Evolutionary conservation across 2,888 invertebrate genomes (phyloP).

Genomic region (Tanytarsus gracilentus): DNA sequence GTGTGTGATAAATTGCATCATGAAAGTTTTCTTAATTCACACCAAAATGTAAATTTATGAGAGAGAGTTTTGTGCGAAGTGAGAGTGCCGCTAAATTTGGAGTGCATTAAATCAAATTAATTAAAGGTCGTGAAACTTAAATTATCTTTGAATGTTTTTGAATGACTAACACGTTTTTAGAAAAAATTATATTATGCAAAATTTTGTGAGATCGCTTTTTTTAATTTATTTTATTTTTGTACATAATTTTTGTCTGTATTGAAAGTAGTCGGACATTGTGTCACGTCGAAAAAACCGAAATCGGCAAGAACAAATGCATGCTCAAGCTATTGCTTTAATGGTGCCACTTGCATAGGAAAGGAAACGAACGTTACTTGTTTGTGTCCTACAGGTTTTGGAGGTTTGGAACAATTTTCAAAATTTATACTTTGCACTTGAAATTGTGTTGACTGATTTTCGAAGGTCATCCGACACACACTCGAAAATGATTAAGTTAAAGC

Average conservation of each 20-base stretch:
- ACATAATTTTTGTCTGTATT: slow-evolving; percentile 35
- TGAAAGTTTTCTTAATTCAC: no score
- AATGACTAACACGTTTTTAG: no score
- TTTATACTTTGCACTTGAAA: slow-evolving; percentile 6
- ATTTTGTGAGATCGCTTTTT: no score
- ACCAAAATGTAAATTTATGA: no score
- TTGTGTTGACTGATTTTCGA: slow-evolving; percentile 13
- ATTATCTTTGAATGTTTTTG: no score
- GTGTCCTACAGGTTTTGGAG: slow-evolving; percentile 61
- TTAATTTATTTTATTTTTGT: slow-evolving; percentile 40
- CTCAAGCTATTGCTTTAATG: slow-evolving; percentile 55
- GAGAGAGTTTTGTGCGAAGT: no score
- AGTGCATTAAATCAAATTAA: no score
- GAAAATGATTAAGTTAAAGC: neutral
- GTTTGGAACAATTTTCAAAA: slow-evolving; percentile 40
- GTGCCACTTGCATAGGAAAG: slow-evolving; percentile 58
- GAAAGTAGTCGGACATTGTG: slow-evolving; percentile 43
- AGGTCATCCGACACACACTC: neutral
- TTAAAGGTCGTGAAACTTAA: no score
- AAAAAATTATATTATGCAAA: no score
- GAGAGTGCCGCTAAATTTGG: no score
- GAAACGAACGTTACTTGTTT: slow-evolving; percentile 60
- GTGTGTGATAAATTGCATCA: no score
- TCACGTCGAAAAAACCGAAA: slow-evolving; percentile 36
- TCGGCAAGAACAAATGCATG: slow-evolving; percentile 43